Percentiles rank a stretch among this genome's conserved stretches.
These are phyloP conservation scores for Thymelicus acteon DNA, from an alignment of 2,888 invertebrate species.

Conservation along the genomic window DNA sequence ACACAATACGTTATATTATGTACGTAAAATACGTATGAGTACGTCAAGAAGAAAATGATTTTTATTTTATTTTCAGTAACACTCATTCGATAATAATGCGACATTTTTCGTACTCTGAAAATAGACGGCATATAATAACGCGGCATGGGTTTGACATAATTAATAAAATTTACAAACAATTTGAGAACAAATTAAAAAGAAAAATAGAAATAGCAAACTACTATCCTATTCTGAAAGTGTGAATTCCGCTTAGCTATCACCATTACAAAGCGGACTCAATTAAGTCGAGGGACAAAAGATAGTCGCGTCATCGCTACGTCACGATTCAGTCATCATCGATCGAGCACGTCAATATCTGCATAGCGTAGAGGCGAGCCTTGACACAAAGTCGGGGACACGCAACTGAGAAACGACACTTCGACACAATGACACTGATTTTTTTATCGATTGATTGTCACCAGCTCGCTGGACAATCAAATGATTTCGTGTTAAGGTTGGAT, in stretches of 20 bases:
- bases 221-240: not conserved
- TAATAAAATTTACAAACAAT: too few species aligned
- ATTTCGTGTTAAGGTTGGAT: too few species aligned
- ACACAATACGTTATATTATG: not conserved
- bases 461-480: too few species aligned
- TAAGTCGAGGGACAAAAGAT: slow-evolving; percentile 31
- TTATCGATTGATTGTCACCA: too few species aligned
- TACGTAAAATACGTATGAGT: not conserved
- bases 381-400: slow-evolving; percentile 49
- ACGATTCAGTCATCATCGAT: slow-evolving; percentile 56
- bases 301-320: slow-evolving; percentile 52
- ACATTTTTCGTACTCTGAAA: not conserved
- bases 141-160: too few species aligned
- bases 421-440: not conserved
- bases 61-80: not conserved
- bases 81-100: not conserved
- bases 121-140: not conserved
- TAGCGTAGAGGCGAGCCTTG: slow-evolving; percentile 71
- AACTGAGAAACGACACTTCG: slow-evolving; percentile 7
- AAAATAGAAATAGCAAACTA: not conserved
- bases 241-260: slow-evolving; percentile 14
- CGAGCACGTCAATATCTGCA: slow-evolving; percentile 69
- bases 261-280: slow-evolving; percentile 29
- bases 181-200: not conserved
- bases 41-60: not conserved